phyloP scores from a whole-genome alignment of 2,113 vertebrate genomes.

The Atrichornis clamosus region DNA sequence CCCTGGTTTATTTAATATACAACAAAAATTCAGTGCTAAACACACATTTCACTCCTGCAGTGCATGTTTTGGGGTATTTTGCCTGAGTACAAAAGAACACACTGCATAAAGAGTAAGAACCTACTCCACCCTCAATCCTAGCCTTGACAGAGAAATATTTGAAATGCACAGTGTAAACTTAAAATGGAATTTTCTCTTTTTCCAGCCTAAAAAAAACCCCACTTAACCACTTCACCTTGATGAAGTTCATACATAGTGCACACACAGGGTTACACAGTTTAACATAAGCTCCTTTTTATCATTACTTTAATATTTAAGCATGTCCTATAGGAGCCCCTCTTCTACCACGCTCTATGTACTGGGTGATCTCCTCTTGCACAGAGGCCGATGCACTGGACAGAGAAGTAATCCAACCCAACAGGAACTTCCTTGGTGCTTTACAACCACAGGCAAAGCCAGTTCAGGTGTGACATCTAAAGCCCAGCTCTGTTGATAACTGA shows the following conservation, averaged over 20 bases:
- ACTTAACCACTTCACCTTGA: background rate
- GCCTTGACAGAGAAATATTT: background rate
- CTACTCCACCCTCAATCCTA: background rate
- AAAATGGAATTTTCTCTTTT: background rate
- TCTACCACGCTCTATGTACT: rapidly evolving
- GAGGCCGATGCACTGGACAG: too few relatives aligned
- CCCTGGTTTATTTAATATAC: background rate
- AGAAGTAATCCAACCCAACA: background rate
- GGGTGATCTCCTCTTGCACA: background rate
- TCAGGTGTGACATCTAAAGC: background rate
- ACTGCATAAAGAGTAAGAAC: background rate
- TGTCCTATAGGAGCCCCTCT: rapidly evolving
- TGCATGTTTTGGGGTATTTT: background rate
- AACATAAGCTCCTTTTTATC: background rate
- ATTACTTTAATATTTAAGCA: background rate
- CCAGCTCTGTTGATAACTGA: background rate
- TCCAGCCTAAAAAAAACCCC: background rate
- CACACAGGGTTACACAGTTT: background rate
- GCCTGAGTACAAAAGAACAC: background rate
- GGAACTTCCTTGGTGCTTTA: background rate
- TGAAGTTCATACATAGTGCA: background rate
- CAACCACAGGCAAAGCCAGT: background rate
- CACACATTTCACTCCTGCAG: rapidly evolving
- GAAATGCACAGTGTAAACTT: background rate
- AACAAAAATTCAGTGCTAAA: background rate